phyloP scores from a whole-genome alignment of 2,113 vertebrate genomes.

The Sprattus sprattus region DNA sequence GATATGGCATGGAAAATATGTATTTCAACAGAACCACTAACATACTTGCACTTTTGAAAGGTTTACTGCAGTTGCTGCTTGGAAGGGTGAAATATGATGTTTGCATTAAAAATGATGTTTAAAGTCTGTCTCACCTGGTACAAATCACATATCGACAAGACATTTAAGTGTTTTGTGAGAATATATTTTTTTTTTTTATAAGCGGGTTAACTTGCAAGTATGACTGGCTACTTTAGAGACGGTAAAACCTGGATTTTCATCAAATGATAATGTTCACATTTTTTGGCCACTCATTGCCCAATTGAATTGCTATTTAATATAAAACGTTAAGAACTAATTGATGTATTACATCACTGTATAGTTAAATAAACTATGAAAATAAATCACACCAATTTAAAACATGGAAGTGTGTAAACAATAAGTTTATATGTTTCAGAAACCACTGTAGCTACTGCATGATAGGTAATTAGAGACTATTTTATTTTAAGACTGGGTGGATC shows the following conservation, averaged over 20 bases:
- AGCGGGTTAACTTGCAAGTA: background rate
- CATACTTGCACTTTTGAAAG: conserved; percentile 56
- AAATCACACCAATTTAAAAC: too few species aligned
- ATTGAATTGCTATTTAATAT: too few species aligned
- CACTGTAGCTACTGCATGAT: too few species aligned
- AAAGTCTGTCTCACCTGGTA: conserved; percentile 58
- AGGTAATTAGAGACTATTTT: too few species aligned
- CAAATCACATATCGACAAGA: conserved; percentile 59
- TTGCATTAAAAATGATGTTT: conserved; percentile 59
- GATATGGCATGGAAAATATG: conserved; percentile 57
- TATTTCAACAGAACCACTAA: conserved; percentile 46
- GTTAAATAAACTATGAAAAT: too few species aligned
- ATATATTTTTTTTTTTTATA: conserved; percentile 50
- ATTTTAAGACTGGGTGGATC: too few species aligned
- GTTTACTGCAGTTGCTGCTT: conserved; percentile 63
- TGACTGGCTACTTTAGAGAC: background rate
- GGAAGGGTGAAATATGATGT: conserved; percentile 63
- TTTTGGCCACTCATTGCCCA: too few species aligned
- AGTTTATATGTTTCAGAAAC: too few species aligned
- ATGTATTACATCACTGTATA: too few species aligned
- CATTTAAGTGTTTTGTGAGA: conserved; percentile 48
- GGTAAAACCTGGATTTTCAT: background rate
- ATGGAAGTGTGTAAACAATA: too few species aligned
- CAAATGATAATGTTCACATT: too few species aligned
- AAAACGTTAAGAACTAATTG: too few species aligned